Percentiles rank a stretch among this genome's conserved stretches.
phyloP scores from a whole-genome alignment of 2,113 vertebrate genomes.

The Corydoras sp. region DNA sequence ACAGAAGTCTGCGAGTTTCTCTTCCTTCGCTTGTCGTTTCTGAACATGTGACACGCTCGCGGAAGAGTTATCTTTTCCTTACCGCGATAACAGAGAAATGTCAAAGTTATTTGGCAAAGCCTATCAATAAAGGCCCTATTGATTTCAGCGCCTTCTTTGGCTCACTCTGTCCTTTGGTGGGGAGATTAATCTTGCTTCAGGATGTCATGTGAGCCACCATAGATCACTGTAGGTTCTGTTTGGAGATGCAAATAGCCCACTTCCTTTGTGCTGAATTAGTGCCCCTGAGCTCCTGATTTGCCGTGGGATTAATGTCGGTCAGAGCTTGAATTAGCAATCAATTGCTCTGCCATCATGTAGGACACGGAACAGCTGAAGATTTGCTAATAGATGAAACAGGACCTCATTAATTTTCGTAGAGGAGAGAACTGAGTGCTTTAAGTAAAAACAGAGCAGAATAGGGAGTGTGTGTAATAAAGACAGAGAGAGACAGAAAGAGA shows the following conservation, averaged over 20 bases:
- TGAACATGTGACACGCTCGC: conserved; percentile 31
- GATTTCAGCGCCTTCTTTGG: conserved; percentile 57
- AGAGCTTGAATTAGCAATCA: conserved; percentile 64
- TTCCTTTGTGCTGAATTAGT: conserved; percentile 63
- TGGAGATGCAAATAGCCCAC: conserved; percentile 59
- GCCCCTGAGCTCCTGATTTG: conserved; percentile 55
- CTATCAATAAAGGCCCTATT: conserved; percentile 64
- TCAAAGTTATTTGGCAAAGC: conserved; percentile 60
- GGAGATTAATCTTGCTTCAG: conserved; percentile 55
- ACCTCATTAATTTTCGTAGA: conserved; percentile 43
- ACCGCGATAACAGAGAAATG: conserved; percentile 60
- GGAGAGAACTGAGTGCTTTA: conserved; percentile 11
- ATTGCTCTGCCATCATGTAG: conserved; percentile 53
- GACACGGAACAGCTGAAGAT: conserved; percentile 44
- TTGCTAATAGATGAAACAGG: conserved; percentile 47
- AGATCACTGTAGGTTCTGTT: conserved; percentile 60
- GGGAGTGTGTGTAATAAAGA: conserved; percentile 5
- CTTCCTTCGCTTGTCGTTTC: conserved; percentile 40
- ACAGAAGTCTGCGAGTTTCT: conserved; percentile 14
- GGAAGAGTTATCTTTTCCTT: conserved; percentile 51
- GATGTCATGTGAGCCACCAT: conserved; percentile 55
- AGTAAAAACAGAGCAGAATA: conserved; percentile 32
- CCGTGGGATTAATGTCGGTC: conserved; percentile 56
- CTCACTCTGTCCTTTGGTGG: conserved; percentile 42
- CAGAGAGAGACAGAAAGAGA: background rate